These are phyloP conservation scores for Diaphora mendica DNA, from an alignment of 2,888 invertebrate species.

Conservation along the genomic window DNA sequence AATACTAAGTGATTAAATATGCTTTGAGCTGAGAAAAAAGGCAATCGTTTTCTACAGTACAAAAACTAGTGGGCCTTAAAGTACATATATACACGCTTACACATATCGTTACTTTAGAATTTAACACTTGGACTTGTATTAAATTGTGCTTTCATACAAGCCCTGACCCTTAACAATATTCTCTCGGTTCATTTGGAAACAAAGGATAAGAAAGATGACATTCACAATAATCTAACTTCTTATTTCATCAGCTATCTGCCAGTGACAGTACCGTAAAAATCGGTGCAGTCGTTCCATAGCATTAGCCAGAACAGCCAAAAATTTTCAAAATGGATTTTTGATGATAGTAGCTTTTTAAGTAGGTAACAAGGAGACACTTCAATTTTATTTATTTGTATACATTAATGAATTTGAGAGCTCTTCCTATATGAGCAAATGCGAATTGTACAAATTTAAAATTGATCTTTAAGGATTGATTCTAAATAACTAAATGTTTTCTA, in stretches of 20 bases:
- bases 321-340: no score
- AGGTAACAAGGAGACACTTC: no score
- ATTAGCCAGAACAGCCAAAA: no score
- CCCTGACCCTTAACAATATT: constrained; percentile 51
- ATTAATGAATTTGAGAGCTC: constrained; percentile 28
- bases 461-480: constrained; percentile 59
- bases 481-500: constrained; percentile 33
- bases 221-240: constrained; percentile 29
- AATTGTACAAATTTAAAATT: constrained; percentile 68
- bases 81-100: constrained; percentile 75
- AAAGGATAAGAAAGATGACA: constrained; percentile 49
- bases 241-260: no score
- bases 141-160: constrained; percentile 39
- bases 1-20: constrained; percentile 47
- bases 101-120: constrained; percentile 64
- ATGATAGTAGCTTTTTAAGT: no score
- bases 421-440: constrained; percentile 73
- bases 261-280: no score
- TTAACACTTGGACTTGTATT: constrained; percentile 56
- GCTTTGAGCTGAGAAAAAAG: constrained; percentile 57
- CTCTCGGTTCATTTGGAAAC: constrained; percentile 54
- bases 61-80: constrained; percentile 71
- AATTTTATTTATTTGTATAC: no score
- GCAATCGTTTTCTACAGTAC: constrained; percentile 65
- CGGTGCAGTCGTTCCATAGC: no score